These are phyloP conservation scores for Oreortyx pictus DNA, from an alignment of 2,797 vertebrate genomes.

Conservation along the genomic window DNA sequence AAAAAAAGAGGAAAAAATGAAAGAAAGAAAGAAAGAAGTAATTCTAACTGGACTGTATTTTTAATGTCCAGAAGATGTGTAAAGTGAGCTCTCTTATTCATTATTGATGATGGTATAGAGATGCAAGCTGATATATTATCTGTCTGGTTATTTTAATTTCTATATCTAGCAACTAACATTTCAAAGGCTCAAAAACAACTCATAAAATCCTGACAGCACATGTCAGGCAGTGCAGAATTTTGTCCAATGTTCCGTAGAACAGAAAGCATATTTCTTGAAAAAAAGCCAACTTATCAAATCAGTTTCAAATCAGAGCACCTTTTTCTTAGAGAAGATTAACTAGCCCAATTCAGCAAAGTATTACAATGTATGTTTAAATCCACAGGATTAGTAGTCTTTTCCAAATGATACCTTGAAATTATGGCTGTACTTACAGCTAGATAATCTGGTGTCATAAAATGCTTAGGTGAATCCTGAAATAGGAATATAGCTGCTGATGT, in stretches of 20 bases:
- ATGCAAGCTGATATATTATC: not conserved
- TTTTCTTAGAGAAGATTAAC: conserved; percentile 25
- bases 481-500: not conserved
- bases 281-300: not conserved
- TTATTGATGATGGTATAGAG: not conserved
- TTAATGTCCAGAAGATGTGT: conserved; percentile 32
- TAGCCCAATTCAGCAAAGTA: conserved; percentile 5
- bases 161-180: not conserved
- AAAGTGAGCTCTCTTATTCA: conserved; percentile 3
- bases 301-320: not conserved
- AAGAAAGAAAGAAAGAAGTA: conserved; percentile 18
- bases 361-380: conserved; percentile 16
- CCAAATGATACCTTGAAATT: conserved; percentile 21
- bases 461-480: not conserved
- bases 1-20: not conserved
- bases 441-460: not conserved
- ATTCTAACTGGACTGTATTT: conserved; percentile 10
- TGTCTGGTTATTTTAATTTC: not conserved
- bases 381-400: conserved; percentile 30
- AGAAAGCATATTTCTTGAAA: not conserved
- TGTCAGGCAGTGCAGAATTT: not conserved
- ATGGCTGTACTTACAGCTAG: conserved; percentile 7
- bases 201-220: not conserved
- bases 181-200: not conserved
- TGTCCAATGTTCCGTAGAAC: not conserved